Conservation (phyloP, 2,113 vertebrate species). For the Ceyx melanurus region DNA sequence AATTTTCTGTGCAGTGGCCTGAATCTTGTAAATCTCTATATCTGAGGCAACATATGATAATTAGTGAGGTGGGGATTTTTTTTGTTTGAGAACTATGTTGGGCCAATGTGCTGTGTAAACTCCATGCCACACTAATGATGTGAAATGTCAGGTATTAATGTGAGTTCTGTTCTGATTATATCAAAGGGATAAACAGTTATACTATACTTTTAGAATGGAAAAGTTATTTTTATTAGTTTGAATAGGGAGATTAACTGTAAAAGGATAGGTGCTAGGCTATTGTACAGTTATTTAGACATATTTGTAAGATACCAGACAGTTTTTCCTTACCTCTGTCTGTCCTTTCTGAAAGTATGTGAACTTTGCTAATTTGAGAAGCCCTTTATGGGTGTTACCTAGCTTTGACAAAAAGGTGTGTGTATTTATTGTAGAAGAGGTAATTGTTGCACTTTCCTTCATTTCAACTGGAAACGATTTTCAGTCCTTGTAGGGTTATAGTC, state of each 20-base stretch:
- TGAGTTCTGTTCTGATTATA: not conserved
- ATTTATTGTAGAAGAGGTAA: not conserved
- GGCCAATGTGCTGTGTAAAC: not conserved
- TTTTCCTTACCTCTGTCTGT: not conserved
- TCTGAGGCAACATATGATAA: not conserved
- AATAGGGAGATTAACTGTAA: not conserved
- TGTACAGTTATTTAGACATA: not conserved
- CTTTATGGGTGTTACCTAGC: accelerated
- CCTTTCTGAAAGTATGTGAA: not conserved
- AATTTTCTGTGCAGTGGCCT: not conserved
- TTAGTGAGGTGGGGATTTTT: not conserved
- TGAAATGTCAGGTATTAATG: not conserved
- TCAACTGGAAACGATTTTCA: not conserved
- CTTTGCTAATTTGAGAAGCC: not conserved
- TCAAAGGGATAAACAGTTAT: not conserved
- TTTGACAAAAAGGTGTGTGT: not conserved
- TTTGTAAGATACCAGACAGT: not conserved
- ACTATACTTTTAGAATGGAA: not conserved
- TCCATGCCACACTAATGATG: not conserved
- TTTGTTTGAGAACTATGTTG: not conserved
- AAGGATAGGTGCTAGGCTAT: not conserved
- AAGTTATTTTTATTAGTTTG: not conserved
- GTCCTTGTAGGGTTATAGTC: not conserved
- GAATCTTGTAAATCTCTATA: not conserved
- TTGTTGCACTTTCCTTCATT: not conserved